Percentiles rank a stretch among this genome's conserved stretches.
These are phyloP conservation scores for Opisthocomus hoazin DNA, from an alignment of 2,113 vertebrate species.

Conservation along the genomic window DNA sequence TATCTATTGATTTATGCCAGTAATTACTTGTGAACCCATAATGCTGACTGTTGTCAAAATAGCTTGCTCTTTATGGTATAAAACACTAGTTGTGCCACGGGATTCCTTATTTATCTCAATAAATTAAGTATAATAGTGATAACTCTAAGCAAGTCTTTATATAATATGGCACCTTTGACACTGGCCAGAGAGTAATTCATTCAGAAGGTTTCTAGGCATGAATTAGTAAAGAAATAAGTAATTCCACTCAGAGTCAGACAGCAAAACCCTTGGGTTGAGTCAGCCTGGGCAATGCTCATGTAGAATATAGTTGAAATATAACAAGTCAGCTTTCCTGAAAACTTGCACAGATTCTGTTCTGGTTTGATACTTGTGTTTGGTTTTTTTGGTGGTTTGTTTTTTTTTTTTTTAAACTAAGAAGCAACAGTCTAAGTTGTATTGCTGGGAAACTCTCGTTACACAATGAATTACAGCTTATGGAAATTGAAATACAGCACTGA, in stretches of 20 bases:
- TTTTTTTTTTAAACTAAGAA: background rate
- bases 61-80: slow-evolving; percentile 13
- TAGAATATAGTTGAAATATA: background rate
- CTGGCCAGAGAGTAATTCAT: slow-evolving; percentile 20
- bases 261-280: background rate
- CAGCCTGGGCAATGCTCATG: background rate
- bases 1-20: slow-evolving; percentile 73
- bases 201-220: background rate
- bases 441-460: background rate
- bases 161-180: slow-evolving; percentile 35
- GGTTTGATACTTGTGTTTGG: background rate
- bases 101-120: slow-evolving; percentile 56
- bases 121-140: slow-evolving; percentile 62
- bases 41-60: slow-evolving; percentile 63
- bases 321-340: background rate
- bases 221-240: slow-evolving; percentile 5
- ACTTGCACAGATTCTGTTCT: background rate
- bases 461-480: background rate
- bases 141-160: slow-evolving; percentile 28
- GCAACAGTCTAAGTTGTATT: background rate
- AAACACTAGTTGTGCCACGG: slow-evolving; percentile 26
- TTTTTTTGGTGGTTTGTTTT: background rate
- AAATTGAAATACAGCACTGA: background rate
- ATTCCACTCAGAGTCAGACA: background rate
- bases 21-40: slow-evolving; percentile 66